Percentiles rank a stretch among this genome's conserved stretches.
Evolutionary conservation across 35 echinoderm and acorn worm species (phyloP).

Genomic region (Ophiothrix spiculata): DNA sequence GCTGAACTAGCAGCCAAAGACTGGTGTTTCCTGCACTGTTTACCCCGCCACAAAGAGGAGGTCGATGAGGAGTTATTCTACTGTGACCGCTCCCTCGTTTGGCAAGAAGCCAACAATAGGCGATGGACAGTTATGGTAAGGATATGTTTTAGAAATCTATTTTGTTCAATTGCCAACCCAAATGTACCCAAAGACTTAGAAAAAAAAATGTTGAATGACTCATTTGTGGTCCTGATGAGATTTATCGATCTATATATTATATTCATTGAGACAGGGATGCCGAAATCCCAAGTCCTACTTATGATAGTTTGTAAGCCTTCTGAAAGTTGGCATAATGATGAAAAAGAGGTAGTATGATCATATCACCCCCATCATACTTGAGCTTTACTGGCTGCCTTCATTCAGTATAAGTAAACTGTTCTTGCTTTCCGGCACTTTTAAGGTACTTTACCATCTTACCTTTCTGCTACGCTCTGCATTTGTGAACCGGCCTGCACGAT

Average conservation of each 20-base stretch:
- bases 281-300: not conserved
- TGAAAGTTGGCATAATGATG: not conserved
- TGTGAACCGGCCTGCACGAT: too few relatives aligned
- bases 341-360: too few relatives aligned
- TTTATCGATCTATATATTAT: not conserved
- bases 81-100: constrained; percentile 78
- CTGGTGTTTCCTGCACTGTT: constrained; percentile 97
- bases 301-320: not conserved
- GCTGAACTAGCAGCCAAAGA: constrained; percentile 59
- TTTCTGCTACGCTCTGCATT: too few relatives aligned
- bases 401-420: too few relatives aligned
- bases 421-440: too few relatives aligned
- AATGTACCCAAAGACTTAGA: not conserved
- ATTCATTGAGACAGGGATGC: not conserved
- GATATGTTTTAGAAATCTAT: not conserved
- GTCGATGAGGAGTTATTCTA: constrained; percentile 98
- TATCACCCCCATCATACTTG: too few relatives aligned
- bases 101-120: constrained; percentile 90
- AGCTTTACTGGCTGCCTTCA: too few relatives aligned
- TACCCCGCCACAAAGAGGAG: constrained; percentile 87
- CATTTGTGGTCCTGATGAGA: not conserved
- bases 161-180: too few relatives aligned
- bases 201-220: not conserved
- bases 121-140: constrained; percentile 99
- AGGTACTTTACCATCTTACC: too few relatives aligned